Evolutionary conservation across 2,113 vertebrate genomes (phyloP).

Genomic region (Ptychochromis oligacanthus): DNA sequence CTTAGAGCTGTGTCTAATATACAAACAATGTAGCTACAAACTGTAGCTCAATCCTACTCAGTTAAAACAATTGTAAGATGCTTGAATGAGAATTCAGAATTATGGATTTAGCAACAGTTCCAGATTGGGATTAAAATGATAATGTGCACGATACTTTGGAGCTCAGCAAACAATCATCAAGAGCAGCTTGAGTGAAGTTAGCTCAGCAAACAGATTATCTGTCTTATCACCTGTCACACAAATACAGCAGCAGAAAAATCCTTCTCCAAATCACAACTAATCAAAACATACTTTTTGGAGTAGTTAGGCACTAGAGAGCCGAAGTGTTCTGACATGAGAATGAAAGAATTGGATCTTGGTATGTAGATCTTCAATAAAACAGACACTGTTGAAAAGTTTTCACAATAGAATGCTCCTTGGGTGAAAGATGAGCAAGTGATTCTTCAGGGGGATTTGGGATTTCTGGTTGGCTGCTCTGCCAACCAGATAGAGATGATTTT

Average conservation of each 20-base stretch:
- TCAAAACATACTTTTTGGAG: constrained; percentile 18
- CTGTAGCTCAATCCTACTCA: not conserved
- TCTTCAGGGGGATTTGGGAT: constrained; percentile 32
- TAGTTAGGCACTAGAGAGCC: not conserved
- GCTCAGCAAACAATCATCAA: constrained; percentile 3
- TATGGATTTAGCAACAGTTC: not conserved
- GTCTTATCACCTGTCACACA: constrained; percentile 33
- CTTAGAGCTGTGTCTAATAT: not conserved
- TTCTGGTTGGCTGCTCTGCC: constrained; percentile 31
- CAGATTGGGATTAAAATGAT: constrained; percentile 17
- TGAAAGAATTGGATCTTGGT: not conserved
- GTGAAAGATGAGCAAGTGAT: constrained; percentile 10
- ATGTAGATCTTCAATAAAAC: not conserved
- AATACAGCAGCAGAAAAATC: constrained; percentile 5
- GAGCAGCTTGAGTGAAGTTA: constrained; percentile 26
- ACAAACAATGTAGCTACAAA: not conserved
- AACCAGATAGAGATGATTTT: constrained; percentile 41
- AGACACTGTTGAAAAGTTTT: constrained; percentile 1
- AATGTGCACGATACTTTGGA: not conserved
- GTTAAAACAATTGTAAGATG: not conserved
- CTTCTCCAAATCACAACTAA: constrained; percentile 8
- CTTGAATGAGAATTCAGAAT: constrained; percentile 2
- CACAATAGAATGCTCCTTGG: not conserved
- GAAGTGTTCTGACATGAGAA: not conserved
- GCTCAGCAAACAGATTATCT: constrained; percentile 14